phyloP scores from a whole-genome alignment of 2,797 vertebrate species.

The Hoplostethus mediterraneus region DNA sequence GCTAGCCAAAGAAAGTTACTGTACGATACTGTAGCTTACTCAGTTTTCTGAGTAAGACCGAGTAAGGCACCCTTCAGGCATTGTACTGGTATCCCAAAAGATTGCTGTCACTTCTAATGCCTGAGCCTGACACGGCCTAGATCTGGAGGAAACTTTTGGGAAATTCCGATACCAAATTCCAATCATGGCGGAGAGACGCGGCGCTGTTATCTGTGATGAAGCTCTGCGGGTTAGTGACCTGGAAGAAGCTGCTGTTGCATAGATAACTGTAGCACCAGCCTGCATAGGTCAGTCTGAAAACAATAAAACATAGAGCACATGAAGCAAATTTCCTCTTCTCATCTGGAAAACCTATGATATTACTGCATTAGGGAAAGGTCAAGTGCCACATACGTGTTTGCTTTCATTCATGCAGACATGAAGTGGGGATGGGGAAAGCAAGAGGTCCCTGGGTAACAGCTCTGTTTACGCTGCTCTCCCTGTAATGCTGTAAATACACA shows the following conservation, averaged over 20 bases:
- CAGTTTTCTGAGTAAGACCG: slow-evolving; percentile 1
- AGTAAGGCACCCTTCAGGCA: slow-evolving; percentile 2
- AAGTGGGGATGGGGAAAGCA: slow-evolving; percentile 33
- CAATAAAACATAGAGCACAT: slow-evolving; percentile 9
- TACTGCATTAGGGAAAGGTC: slow-evolving; percentile 19
- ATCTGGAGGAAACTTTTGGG: slow-evolving; percentile 9
- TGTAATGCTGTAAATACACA: slow-evolving; percentile 13
- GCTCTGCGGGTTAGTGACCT: slow-evolving; percentile 39
- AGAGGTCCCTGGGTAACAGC: slow-evolving; percentile 10
- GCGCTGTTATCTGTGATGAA: slow-evolving; percentile 33
- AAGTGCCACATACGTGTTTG: neutral
- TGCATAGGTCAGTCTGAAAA: slow-evolving; percentile 10
- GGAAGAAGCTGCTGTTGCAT: slow-evolving; percentile 33
- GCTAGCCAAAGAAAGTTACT: neutral
- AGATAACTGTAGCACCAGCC: slow-evolving; percentile 15
- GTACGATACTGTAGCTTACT: slow-evolving; percentile 2
- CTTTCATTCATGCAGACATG: slow-evolving; percentile 17
- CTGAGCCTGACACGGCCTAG: neutral
- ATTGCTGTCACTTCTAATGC: slow-evolving; percentile 20
- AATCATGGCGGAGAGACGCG: slow-evolving; percentile 24
- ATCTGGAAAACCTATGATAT: slow-evolving; percentile 27
- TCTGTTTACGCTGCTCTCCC: slow-evolving; percentile 23
- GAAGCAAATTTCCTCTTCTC: neutral
- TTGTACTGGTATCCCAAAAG: slow-evolving; percentile 3
- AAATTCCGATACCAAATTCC: slow-evolving; percentile 39